phyloP scores from a whole-genome alignment of 2,113 vertebrate species.

The Periophthalmus modestus region DNA sequence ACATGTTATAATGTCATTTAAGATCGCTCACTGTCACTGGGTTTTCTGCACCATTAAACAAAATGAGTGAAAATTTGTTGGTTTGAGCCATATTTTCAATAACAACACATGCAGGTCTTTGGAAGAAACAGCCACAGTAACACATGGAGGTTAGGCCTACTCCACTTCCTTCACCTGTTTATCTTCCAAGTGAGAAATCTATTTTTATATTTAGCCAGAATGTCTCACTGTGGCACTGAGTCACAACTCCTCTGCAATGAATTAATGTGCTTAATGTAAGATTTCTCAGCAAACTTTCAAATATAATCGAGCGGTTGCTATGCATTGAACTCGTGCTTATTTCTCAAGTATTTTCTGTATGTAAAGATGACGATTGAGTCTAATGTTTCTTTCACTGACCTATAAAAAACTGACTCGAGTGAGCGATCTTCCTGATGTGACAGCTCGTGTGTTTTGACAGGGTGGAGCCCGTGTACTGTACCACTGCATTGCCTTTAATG shows the following conservation, averaged over 20 bases:
- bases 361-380: not conserved
- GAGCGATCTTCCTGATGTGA: not conserved
- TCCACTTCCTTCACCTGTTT: not conserved
- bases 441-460: constrained; percentile 1
- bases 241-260: not conserved
- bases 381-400: not conserved
- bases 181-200: not conserved
- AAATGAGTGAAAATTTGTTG: not conserved
- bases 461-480: not conserved
- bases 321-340: not conserved
- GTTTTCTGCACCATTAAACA: not conserved
- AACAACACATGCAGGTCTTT: not conserved
- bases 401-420: not conserved
- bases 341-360: not conserved
- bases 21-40: not conserved
- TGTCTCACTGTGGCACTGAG: not conserved
- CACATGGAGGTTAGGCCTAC: not conserved
- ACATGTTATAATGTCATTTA: not conserved
- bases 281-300: not conserved
- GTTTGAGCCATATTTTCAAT: not conserved
- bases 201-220: not conserved
- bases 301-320: not conserved
- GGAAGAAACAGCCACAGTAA: not conserved
- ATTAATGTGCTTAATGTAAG: not conserved
- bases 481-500: constrained; percentile 33